A percentile compares a stretch with the other conserved stretches of the same genome.
Evolutionary conservation across 2,888 invertebrate species (phyloP).

Genomic region (Caenorhabditis sp.): DNA sequence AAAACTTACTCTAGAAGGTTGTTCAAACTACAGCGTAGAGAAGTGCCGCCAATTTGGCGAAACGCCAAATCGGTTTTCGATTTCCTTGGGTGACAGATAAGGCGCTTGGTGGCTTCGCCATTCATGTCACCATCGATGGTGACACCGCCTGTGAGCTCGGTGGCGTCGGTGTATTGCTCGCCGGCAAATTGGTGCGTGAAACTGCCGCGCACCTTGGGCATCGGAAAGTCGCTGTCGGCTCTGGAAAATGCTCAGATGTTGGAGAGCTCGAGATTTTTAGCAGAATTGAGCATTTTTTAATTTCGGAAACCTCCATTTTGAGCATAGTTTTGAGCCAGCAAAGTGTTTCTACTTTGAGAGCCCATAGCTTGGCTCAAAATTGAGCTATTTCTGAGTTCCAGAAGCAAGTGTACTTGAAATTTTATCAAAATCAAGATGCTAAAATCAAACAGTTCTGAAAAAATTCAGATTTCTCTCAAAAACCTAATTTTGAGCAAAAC

Average conservation of each 20-base stretch:
- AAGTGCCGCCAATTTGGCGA: constrained; percentile 52
- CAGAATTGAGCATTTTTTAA: background rate
- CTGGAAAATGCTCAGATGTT: too few relatives aligned
- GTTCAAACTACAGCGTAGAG: constrained; percentile 47
- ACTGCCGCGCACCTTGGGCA: constrained; percentile 86
- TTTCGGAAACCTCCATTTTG: background rate
- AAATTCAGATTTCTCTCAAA: too few relatives aligned
- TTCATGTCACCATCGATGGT: too few relatives aligned
- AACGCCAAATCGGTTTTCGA: constrained; percentile 31
- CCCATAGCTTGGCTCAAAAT: too few relatives aligned
- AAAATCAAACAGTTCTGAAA: too few relatives aligned
- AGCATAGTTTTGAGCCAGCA: too few relatives aligned
- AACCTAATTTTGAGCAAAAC: background rate
- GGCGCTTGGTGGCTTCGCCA: constrained; percentile 10
- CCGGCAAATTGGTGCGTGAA: constrained; percentile 98
- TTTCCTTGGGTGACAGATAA: constrained; percentile 4
- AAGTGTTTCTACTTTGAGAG: too few relatives aligned
- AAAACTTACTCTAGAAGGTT: constrained; percentile 54
- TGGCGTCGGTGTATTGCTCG: constrained; percentile 73
- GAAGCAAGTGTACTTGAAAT: too few relatives aligned
- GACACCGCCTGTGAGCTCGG: constrained; percentile 13
- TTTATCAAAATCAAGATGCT: too few relatives aligned
- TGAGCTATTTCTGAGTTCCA: too few relatives aligned
- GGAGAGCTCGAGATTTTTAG: background rate
- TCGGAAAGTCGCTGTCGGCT: constrained; percentile 78